Evolutionary conservation across 2,888 invertebrate genomes (phyloP), one percentile per base, ranked within the genome.

Genomic region (Watsonalla binaria): DNA sequence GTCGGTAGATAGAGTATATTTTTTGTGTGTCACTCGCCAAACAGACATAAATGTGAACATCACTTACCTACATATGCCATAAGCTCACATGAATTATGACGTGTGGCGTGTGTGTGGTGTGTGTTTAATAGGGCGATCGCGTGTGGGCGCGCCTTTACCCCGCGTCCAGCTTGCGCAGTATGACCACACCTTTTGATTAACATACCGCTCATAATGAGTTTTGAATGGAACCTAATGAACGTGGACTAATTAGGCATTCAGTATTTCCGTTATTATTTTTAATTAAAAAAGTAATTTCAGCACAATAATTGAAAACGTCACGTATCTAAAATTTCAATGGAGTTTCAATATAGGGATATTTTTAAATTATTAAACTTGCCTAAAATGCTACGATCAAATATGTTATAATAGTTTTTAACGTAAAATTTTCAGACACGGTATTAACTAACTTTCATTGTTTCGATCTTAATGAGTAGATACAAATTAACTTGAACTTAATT

Each of bases 31-130:
- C 78, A 72, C 65, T 72, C 74, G 72, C 76, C 75, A 78, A 73
- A 72, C 70, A 78, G 78, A 78, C 78, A 81, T 80, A 81, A 82
- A 85, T 76, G 82, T 75, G 79, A 75, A 80, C 82, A 81, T 80
- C 81, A 80, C 76, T 75, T 80, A 78, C 76, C 75, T 80, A 78
- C 80, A 83, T 85, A 80, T 82, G 81, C 80, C 82, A 84, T 80
- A 82, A 82, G 78, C 75, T 65, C 66, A 69, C 73, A 75, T 85
- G 82, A 86, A 81, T 84, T 83, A 86, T 82, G 73, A 81, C 75
- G 73, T 67, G 70, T 70, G 68, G 65, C 37, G 37, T 37, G 37
- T 37, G 37, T 37, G 37, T 9, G 37, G 37, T 37, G 42, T 42
- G 42, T 42, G 67, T 68, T 72, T 88, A 88, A 90, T 89, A 83